Conservation (phyloP, 2,113 vertebrate genomes). For the Piliocolobus tephrosceles region DNA sequence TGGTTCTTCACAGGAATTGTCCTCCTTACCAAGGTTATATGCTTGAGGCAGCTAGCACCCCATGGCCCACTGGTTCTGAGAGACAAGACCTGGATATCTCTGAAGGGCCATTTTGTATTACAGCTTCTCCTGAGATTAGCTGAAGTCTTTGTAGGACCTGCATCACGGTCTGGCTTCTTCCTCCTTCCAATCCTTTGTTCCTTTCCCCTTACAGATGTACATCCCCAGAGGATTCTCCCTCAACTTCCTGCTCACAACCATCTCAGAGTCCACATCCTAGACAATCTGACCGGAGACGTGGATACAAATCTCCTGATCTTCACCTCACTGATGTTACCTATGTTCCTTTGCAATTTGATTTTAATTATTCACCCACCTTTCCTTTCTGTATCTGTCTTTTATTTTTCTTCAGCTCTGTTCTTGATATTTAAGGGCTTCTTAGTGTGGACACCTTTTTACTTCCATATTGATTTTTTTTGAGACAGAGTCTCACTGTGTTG, state of each 20-base stretch:
- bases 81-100: background rate
- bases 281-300: background rate
- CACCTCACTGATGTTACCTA: background rate
- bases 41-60: too few species aligned
- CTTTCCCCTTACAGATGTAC: background rate
- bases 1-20: background rate
- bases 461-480: background rate
- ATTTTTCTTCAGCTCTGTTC: background rate
- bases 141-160: background rate
- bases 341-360: background rate
- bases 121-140: too few species aligned
- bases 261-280: background rate
- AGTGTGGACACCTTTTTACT: background rate
- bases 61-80: background rate
- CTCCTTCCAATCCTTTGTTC: background rate
- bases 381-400: background rate
- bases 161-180: background rate
- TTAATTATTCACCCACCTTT: background rate
- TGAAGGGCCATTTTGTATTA: rapidly evolving
- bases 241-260: background rate
- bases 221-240: background rate
- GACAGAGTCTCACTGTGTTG: too few species aligned
- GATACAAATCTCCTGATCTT: background rate
- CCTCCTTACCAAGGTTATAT: background rate
- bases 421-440: background rate